Base-by-base conservation (phyloP, 2,113 vertebrate species). In the Nestor notabilis region DNA sequence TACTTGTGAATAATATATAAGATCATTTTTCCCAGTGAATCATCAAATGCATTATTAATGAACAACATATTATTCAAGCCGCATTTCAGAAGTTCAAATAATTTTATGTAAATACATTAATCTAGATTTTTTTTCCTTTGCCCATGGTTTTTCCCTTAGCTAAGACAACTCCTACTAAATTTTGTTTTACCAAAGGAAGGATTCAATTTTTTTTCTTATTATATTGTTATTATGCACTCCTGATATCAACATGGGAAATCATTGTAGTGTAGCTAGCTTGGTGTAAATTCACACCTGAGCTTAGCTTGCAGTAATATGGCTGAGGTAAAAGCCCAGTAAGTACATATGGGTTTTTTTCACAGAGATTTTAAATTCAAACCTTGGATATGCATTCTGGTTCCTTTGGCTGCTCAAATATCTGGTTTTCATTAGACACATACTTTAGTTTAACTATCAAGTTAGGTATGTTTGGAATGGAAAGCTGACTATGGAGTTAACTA, bases 1-100 rank as follows among this genome's bases (percentile, higher is more conserved):
- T 90, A 90, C 86, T 93, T 92, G 43, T 93, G 72, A 97, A 92
- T 96, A 94, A 96, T 95, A 94, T 44, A 93, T 86, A 52, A 96
- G 64, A 39, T 44, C 1, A 70, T 94, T 97, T 96, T 92, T 31
- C 58, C 47, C 39, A 74, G 60, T 90, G 76, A 95, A 86, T 91
- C 41, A 46, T 66, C 49, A 86, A 93, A 93, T 93, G 11, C 17
- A 93, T 94, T 95, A 92, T 96, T 96, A 92, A 94, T 0, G 23
- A 90, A 47, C 46, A 83, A 83, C 3, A 0, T 76, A 92, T 93
- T 88, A 86, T 75, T 96, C 79, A 90, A 64, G 28, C 43, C 49
- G 80, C 37, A 60, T 96, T 90, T 88, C 43, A 81, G 55, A 90
- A 78, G 21, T 74, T 90, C 39, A 82, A 83, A 83, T 90, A 88